These are phyloP conservation scores for Macrosoma leucophasiata DNA, from an alignment of 2,888 invertebrate genomes.

Conservation along the genomic window DNA sequence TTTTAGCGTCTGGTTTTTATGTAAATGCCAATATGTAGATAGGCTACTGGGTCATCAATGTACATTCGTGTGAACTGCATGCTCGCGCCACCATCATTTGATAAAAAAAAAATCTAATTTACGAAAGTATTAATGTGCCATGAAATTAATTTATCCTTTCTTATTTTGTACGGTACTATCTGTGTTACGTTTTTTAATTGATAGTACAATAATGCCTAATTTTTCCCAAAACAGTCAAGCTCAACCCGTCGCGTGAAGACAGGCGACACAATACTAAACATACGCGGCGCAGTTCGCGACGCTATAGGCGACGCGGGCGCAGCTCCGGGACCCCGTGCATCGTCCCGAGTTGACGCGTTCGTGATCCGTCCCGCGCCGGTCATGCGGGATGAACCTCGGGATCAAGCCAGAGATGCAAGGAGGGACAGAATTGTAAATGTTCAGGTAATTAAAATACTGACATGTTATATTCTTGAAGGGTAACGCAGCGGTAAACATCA, in stretches of 20 bases:
- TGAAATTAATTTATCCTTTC: no score
- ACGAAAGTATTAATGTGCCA: no score
- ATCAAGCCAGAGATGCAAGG: constrained; percentile 24
- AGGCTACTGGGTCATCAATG: no score
- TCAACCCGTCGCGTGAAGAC: constrained; percentile 54
- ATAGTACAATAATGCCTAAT: not conserved
- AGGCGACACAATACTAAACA: constrained; percentile 65
- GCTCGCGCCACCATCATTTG: no score
- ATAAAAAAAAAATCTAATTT: no score
- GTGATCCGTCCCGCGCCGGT: constrained; percentile 57
- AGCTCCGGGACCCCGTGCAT: constrained; percentile 55
- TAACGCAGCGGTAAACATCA: no score
- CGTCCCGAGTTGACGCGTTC: constrained; percentile 59
- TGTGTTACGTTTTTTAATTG: no score
- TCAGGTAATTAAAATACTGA: constrained; percentile 22
- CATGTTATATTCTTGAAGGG: no score
- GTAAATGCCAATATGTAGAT: no score
- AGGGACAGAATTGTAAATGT: constrained; percentile 20
- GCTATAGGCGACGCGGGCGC: constrained; percentile 66
- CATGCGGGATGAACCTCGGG: constrained; percentile 36
- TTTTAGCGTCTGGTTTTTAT: no score
- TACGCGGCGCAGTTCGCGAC: constrained; percentile 62
- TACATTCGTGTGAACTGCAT: no score
- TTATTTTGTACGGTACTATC: no score
- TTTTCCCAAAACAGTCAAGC: constrained; percentile 5